Percentiles rank a stretch among this genome's conserved stretches.
Conservation (phyloP, 1,140 invertebrate species). For the Calephelis virginiensis region DNA sequence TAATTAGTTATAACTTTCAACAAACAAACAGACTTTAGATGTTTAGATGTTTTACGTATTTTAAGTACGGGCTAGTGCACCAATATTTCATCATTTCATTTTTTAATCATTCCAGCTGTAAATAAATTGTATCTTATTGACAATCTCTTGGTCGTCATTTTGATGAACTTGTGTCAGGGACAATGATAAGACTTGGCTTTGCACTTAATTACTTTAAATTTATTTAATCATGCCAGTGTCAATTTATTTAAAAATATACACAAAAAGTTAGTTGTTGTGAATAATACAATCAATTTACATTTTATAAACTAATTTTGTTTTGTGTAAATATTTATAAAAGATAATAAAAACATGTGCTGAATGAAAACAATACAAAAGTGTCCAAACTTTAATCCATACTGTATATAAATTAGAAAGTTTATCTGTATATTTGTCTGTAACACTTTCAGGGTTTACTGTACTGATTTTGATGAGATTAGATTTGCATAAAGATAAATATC, state of each 20-base stretch:
- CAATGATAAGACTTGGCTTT: constrained; percentile 49
- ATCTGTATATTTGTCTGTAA: too few relatives aligned
- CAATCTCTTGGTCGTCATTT: constrained; percentile 52
- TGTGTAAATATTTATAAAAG: constrained; percentile 10
- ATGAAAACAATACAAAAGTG: too few relatives aligned
- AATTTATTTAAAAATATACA: constrained; percentile 16
- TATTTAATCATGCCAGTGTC: constrained; percentile 42
- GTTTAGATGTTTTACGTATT: too few relatives aligned
- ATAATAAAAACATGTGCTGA: background rate
- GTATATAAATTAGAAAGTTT: too few relatives aligned
- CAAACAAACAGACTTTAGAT: too few relatives aligned
- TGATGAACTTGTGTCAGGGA: constrained; percentile 67
- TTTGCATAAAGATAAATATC: too few relatives aligned
- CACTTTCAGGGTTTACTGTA: too few relatives aligned
- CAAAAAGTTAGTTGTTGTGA: constrained; percentile 9
- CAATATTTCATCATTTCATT: constrained; percentile 51
- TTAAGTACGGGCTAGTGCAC: too few relatives aligned
- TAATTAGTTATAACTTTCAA: too few relatives aligned
- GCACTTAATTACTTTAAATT: constrained; percentile 45
- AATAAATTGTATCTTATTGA: constrained; percentile 55
- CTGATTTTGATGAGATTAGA: too few relatives aligned
- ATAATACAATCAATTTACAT: background rate
- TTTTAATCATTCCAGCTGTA: constrained; percentile 41
- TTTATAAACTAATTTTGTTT: constrained; percentile 7
- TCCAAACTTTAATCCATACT: too few relatives aligned